phyloP scores from a whole-genome alignment of 2,888 invertebrate genomes.

The Chorisops tibialis region DNA sequence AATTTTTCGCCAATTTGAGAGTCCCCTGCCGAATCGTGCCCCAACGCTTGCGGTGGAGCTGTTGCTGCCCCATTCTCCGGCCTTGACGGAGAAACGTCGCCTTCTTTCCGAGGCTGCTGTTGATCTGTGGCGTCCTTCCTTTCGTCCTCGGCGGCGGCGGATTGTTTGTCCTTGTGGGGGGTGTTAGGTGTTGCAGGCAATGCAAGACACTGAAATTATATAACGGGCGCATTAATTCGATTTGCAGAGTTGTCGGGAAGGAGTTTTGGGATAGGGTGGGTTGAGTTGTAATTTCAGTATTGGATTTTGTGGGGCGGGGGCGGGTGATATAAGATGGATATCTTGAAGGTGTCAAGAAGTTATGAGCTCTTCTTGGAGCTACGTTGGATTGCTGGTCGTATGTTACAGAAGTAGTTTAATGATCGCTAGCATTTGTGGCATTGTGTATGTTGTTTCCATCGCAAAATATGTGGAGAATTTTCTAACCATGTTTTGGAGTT shows the following conservation, averaged over 20 bases:
- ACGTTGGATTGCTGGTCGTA: no score
- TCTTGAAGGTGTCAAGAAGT: no score
- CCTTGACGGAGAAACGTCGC: not conserved
- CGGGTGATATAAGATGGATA: no score
- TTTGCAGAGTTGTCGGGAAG: not conserved
- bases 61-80: conserved; percentile 19
- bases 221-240: conserved; percentile 3
- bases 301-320: no score
- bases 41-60: conserved; percentile 26
- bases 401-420: no score
- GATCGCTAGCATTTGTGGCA: no score
- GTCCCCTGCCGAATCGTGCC: conserved; percentile 21
- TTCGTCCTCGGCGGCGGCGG: not conserved
- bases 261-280: no score
- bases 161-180: not conserved
- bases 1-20: not conserved
- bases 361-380: no score
- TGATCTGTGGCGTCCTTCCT: conserved; percentile 33
- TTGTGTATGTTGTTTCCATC: no score
- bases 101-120: conserved; percentile 22
- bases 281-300: no score
- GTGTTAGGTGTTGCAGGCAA: conserved; percentile 29
- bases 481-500: no score
- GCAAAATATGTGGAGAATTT: no score
- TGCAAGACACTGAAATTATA: conserved; percentile 11